Evolutionary conservation across 1,140 invertebrate genomes (phyloP).

Genomic region (Ceratina japonica): DNA sequence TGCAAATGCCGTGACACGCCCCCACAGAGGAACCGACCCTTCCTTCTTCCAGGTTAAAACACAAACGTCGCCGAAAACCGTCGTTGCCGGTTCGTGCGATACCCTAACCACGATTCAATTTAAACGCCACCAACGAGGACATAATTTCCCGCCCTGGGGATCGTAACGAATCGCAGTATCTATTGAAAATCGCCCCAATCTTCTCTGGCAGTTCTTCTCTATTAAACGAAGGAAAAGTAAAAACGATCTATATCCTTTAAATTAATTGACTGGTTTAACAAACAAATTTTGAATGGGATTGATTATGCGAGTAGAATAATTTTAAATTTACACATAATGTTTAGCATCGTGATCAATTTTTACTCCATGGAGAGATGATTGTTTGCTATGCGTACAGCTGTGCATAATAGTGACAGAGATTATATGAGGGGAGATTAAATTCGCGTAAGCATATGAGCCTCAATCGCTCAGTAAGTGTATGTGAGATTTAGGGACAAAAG

Average conservation of each 20-base stretch:
- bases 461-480: background rate
- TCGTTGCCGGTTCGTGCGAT: constrained; percentile 7
- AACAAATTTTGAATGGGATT: no score
- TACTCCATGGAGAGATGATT: no score
- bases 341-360: no score
- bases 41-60: constrained; percentile 56
- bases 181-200: background rate
- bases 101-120: constrained; percentile 17
- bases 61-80: constrained; percentile 33
- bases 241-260: background rate
- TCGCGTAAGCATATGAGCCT: background rate
- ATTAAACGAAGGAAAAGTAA: background rate
- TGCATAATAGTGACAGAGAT: background rate
- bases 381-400: no score
- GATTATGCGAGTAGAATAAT: no score
- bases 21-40: constrained; percentile 48
- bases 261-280: no score
- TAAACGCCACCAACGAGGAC: constrained; percentile 16
- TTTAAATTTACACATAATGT: no score
- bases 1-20: constrained; percentile 65
- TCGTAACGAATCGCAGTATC: background rate
- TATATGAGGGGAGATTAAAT: constrained; percentile 19
- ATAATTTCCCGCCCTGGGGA: constrained; percentile 14
- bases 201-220: background rate
- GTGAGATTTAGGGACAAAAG: constrained; percentile 8